phyloP scores from a whole-genome alignment of 1,140 invertebrate species.

The Hermetia illucens region DNA sequence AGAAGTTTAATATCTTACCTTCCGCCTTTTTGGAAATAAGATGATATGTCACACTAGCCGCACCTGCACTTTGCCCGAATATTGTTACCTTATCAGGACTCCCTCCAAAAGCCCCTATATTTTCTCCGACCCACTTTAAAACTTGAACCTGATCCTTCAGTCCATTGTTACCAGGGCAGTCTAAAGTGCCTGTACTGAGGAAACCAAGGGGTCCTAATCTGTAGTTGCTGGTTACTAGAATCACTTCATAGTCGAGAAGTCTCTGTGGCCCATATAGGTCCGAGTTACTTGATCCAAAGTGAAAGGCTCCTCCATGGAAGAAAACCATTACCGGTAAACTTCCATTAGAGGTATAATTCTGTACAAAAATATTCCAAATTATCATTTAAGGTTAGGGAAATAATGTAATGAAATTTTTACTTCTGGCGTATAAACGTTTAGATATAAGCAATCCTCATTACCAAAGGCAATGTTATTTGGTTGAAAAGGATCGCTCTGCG shows the following conservation, averaged over 20 bases:
- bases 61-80: conserved; percentile 38
- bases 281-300: conserved; percentile 26
- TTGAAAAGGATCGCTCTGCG: neutral
- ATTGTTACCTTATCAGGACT: conserved; percentile 40
- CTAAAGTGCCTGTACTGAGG: conserved; percentile 29
- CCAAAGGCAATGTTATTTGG: neutral
- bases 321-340: conserved; percentile 15
- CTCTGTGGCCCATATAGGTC: conserved; percentile 35
- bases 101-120: conserved; percentile 41
- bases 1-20: no score
- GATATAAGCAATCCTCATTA: conserved; percentile 45
- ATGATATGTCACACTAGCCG: no score
- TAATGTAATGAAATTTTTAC: conserved; percentile 1
- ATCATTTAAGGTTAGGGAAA: neutral
- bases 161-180: conserved; percentile 15
- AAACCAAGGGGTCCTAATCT: conserved; percentile 29
- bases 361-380: conserved; percentile 5
- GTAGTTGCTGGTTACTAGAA: conserved; percentile 34
- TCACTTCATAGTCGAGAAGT: conserved; percentile 39
- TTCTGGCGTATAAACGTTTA: conserved; percentile 42
- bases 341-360: conserved; percentile 5
- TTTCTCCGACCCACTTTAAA: conserved; percentile 36
- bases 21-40: no score
- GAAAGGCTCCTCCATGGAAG: conserved; percentile 16
- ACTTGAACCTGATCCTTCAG: conserved; percentile 13